Conservation (phyloP, 2,797 vertebrate species). For the Zalophus californianus region DNA sequence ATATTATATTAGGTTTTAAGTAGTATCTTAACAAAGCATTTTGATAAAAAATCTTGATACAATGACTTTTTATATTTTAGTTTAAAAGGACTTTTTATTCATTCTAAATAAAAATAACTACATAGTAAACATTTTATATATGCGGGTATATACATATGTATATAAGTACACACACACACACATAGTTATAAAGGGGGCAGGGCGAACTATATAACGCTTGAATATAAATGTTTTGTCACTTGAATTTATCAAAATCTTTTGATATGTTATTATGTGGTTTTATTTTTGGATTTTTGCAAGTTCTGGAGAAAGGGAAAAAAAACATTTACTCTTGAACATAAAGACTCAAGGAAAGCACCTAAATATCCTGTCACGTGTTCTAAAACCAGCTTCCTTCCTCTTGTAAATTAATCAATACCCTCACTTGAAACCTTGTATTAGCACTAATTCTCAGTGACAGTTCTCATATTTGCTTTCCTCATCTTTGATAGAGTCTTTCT, state of each 20-base stretch:
- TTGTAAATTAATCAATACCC: neutral
- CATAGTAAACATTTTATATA: neutral
- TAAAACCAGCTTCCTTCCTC: neutral
- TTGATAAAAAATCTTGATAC: neutral
- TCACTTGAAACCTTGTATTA: conserved; percentile 2
- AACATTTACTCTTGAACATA: neutral
- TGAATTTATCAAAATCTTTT: neutral
- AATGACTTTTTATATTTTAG: neutral
- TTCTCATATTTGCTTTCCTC: neutral
- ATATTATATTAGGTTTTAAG: neutral
- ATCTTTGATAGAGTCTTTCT: neutral
- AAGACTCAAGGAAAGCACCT: neutral
- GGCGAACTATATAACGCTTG: neutral
- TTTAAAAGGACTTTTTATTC: neutral
- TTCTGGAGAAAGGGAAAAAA: neutral
- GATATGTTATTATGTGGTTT: neutral
- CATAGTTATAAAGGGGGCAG: neutral
- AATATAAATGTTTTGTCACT: neutral
- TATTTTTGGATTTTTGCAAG: neutral
- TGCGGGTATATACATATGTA: neutral
- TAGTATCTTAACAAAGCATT: neutral
- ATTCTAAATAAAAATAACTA: neutral
- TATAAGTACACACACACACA: neutral
- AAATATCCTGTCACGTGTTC: neutral
- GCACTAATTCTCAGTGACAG: neutral